Conservation (phyloP, 1,140 invertebrate species). For the Mya arenaria region DNA sequence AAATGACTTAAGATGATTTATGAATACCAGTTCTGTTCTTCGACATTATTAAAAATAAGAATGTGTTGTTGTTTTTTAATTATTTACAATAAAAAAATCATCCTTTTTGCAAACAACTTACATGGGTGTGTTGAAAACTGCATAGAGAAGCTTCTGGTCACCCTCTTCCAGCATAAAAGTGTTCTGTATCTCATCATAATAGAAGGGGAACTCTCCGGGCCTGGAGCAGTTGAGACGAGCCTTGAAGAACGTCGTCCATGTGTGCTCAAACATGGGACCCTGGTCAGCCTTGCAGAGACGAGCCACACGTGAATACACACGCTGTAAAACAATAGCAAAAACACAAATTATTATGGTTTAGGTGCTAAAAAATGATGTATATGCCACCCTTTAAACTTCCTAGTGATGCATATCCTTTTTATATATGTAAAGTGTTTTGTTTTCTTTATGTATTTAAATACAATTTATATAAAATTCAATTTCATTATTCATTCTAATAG, state of each 20-base stretch:
- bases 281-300: slow-evolving; percentile 94
- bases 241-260: slow-evolving; percentile 97
- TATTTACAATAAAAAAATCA: background rate
- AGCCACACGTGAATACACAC: slow-evolving; percentile 94
- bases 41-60: background rate
- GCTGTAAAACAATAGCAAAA: slow-evolving; percentile 83
- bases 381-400: too few relatives aligned
- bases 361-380: too few relatives aligned
- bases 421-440: too few relatives aligned
- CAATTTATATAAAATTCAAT: too few relatives aligned
- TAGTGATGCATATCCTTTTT: too few relatives aligned
- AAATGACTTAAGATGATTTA: background rate
- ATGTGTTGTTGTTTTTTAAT: too few relatives aligned
- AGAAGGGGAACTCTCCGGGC: slow-evolving; percentile 95
- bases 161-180: slow-evolving; percentile 72
- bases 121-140: slow-evolving; percentile 81
- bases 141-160: slow-evolving; percentile 72
- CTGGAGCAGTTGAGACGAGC: slow-evolving; percentile 95
- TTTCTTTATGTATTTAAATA: too few relatives aligned
- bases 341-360: too few relatives aligned
- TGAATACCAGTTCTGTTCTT: background rate
- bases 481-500: too few relatives aligned
- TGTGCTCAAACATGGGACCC: slow-evolving; percentile 89
- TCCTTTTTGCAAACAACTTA: slow-evolving; percentile 82
- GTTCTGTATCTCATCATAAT: slow-evolving; percentile 96